Evolutionary conservation across 2,797 vertebrate species (phyloP).

Genomic region (Enteromius fasciolatus): DNA sequence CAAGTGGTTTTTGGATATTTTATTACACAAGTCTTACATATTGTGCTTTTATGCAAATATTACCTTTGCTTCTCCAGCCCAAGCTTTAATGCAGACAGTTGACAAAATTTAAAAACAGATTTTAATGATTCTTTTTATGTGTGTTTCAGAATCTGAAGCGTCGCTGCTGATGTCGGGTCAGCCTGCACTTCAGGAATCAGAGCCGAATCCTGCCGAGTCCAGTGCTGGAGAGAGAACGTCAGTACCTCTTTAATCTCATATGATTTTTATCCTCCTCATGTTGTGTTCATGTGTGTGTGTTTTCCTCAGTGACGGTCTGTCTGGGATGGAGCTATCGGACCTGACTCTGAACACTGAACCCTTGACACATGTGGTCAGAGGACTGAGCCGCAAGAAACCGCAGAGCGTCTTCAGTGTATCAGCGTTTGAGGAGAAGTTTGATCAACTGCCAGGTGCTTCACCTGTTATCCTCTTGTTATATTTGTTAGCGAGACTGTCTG

Average conservation of each 20-base stretch:
- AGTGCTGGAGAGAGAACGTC: slow-evolving; percentile 63
- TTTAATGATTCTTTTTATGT: not conserved
- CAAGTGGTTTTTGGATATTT: no score
- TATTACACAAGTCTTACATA: no score
- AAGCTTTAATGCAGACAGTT: not conserved
- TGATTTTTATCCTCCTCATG: not conserved
- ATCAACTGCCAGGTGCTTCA: slow-evolving; percentile 52
- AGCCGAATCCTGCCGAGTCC: slow-evolving; percentile 49
- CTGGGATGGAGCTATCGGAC: slow-evolving; percentile 74
- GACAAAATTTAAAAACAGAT: not conserved
- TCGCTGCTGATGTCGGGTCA: slow-evolving; percentile 71
- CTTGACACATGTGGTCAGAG: slow-evolving; percentile 56
- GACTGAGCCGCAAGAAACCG: slow-evolving; percentile 75
- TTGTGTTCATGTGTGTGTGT: not conserved
- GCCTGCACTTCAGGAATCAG: slow-evolving; percentile 33
- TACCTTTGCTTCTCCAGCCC: not conserved
- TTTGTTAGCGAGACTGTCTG: slow-evolving; percentile 14
- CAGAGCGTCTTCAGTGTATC: slow-evolving; percentile 72
- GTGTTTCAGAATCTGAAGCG: slow-evolving; percentile 69
- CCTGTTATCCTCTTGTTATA: not conserved
- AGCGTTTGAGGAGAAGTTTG: slow-evolving; percentile 74
- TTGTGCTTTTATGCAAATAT: no score
- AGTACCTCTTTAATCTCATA: not conserved
- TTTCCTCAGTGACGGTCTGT: slow-evolving; percentile 68
- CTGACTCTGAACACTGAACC: slow-evolving; percentile 65